phyloP scores from a whole-genome alignment of 1,140 invertebrate species.

The Drosophila teissieri region DNA sequence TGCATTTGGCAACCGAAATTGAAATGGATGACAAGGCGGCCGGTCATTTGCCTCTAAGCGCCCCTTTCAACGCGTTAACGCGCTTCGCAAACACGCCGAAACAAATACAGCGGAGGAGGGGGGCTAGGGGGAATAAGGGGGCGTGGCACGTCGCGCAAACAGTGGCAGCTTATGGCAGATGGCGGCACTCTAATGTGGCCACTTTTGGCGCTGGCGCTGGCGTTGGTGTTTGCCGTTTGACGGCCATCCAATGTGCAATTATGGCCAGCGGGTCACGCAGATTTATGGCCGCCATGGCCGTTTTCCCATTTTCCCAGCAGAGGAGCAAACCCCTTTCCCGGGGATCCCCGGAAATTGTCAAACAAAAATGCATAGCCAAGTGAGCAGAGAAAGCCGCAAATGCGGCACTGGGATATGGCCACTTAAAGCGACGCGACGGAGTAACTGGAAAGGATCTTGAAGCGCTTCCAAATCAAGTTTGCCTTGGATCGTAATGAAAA shows the following conservation, averaged over 20 bases:
- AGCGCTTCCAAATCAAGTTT: background rate
- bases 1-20: conserved; percentile 45
- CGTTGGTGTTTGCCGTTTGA: conserved; percentile 38
- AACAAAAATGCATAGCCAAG: conserved; percentile 30
- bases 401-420: background rate
- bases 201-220: conserved; percentile 16
- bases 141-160: background rate
- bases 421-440: conserved; percentile 8
- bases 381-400: conserved; percentile 15
- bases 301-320: background rate
- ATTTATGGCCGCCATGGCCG: conserved; percentile 40
- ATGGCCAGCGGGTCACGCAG: conserved; percentile 29
- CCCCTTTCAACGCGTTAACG: conserved; percentile 68
- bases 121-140: background rate
- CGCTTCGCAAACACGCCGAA: conserved; percentile 37
- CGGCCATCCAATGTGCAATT: conserved; percentile 35
- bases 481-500: too few species aligned
- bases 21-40: conserved; percentile 53
- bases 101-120: background rate
- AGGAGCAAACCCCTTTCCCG: background rate
- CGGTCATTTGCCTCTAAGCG: conserved; percentile 64
- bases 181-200: conserved; percentile 41
- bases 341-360: conserved; percentile 4
- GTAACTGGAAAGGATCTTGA: background rate
- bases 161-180: conserved; percentile 27